Evolutionary conservation across 2,113 vertebrate genomes (phyloP).

Genomic region (Nothocercus nigrocapillus): DNA sequence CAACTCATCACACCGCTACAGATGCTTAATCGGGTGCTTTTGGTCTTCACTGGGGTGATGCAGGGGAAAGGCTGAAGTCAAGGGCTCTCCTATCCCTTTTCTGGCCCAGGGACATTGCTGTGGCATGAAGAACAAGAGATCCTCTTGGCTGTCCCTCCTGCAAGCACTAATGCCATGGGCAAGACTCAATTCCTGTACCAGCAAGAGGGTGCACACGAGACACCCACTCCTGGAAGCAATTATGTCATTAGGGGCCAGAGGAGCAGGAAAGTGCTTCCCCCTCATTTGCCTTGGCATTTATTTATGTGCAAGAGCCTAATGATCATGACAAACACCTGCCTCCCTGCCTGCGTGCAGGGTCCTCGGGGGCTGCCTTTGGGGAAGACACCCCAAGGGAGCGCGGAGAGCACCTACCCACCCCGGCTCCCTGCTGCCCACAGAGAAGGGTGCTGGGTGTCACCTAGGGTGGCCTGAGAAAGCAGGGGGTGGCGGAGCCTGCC

Average conservation of each 20-base stretch:
- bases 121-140: slow-evolving; percentile 1
- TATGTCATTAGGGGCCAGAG: slow-evolving; percentile 29
- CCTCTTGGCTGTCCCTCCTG: rapidly evolving
- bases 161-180: neutral
- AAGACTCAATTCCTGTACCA: neutral
- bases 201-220: neutral
- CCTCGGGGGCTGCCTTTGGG: neutral
- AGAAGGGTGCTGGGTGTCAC: neutral
- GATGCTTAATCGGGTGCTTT: neutral
- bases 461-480: neutral
- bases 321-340: neutral
- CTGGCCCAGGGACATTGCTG: neutral
- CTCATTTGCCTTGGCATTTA: slow-evolving; percentile 13
- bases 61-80: neutral
- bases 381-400: neutral
- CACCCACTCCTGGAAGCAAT: neutral
- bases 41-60: neutral
- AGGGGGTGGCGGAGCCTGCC: neutral
- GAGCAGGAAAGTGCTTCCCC: neutral
- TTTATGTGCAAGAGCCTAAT: neutral
- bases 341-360: neutral
- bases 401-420: neutral
- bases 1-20: rapidly evolving
- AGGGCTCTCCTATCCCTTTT: neutral
- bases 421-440: neutral